These are phyloP conservation scores for Microtus richardsoni DNA, from an alignment of 2,113 vertebrate species.

Conservation along the genomic window DNA sequence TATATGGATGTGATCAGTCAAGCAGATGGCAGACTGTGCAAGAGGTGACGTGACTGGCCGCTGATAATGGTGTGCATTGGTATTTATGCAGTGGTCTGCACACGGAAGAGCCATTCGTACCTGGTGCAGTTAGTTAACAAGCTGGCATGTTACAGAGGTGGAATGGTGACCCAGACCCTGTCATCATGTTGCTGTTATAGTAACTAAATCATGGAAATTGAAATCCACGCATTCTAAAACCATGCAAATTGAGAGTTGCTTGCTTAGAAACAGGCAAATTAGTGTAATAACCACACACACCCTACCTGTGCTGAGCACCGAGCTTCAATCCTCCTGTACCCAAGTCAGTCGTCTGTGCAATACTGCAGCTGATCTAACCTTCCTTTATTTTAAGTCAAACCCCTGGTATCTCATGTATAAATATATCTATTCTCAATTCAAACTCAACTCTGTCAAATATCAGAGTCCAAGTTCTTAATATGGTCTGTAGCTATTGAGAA, in stretches of 20 bases:
- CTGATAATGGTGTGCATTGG: not conserved
- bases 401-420: not conserved
- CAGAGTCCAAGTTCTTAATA: not conserved
- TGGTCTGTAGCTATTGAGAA: not conserved
- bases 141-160: not conserved
- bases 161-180: not conserved
- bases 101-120: not conserved
- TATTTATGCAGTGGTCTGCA: not conserved
- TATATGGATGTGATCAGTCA: not conserved
- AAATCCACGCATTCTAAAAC: not conserved
- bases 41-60: not conserved
- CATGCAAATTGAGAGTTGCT: not conserved
- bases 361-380: not conserved
- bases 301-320: too few species aligned
- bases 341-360: not conserved
- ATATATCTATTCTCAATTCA: not conserved
- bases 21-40: not conserved
- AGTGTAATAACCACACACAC: not conserved
- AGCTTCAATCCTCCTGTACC: not conserved
- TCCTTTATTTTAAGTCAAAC: not conserved
- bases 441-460: not conserved
- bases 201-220: constrained; percentile 11
- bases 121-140: not conserved
- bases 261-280: not conserved
- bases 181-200: not conserved